Base-by-base conservation (phyloP, 1,140 invertebrate genomes). In the Trissolcus basalis region DNA sequence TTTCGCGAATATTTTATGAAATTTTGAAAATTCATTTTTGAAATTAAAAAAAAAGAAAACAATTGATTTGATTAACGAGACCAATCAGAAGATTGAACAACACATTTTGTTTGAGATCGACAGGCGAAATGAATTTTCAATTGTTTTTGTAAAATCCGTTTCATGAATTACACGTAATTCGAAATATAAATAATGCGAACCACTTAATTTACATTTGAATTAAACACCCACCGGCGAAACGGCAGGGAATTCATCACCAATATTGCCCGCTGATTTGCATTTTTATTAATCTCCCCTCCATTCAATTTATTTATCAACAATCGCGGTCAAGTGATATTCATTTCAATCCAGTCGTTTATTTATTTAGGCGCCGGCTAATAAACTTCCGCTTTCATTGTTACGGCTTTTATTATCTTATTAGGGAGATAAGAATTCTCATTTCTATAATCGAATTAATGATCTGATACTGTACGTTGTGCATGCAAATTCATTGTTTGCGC, bases 171-270 rank as follows among this genome's bases (percentile, higher is more conserved):
- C 49, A 44, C 12, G 69, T 70, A 69, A 73, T 65, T 51, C 69
- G 64, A 77, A 72, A 64, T 72, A 77, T 77, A 72, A 77, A 72
- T 77, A 77, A 72, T 73, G 75, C 45, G 39, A 51, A 50, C 32
- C 56, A 49, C 53, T 72, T 69, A 65, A 78, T 78, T 78, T 78
- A 70, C 76, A 78, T 78, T 67, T 70, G 76, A 78, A 78, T 74
- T 67, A 74, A 61, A 63, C 65, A 71, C 60, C 70, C 70, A 65
- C 65, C 51, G 70, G 65, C 59, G 60, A n/a, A 59, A 10, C 67
- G 67, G 56, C 49, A 54, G 58, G 32, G 74, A 74, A 74, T 74
- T 74, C 76, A 78, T 78, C 67, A 67, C 43, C 64, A 56, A 44
- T 60, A 59, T 70, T 70, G 3, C 48, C 51, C 55, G 51, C 1